phyloP scores from a whole-genome alignment of 2,113 vertebrate species.

The Trochalopteron elliotii region DNA sequence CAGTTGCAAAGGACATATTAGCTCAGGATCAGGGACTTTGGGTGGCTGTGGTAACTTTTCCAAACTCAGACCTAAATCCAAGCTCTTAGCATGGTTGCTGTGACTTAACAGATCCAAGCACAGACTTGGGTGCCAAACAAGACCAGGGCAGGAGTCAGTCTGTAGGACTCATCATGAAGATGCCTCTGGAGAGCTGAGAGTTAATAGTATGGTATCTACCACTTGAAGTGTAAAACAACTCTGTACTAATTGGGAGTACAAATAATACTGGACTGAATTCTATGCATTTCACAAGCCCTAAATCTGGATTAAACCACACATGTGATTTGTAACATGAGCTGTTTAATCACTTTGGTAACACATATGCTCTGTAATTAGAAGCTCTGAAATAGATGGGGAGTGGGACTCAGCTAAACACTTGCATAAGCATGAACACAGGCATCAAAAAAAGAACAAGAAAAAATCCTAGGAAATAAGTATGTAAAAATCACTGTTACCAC shows the following conservation, averaged over 20 bases:
- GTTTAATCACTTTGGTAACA: background rate
- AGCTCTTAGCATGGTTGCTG: background rate
- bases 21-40: background rate
- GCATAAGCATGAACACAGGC: background rate
- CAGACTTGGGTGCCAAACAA: background rate
- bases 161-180: fast-evolving
- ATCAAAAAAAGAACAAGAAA: background rate
- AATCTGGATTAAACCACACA: background rate
- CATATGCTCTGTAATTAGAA: background rate
- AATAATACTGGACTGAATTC: background rate
- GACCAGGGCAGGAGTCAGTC: background rate
- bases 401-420: background rate
- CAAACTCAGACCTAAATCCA: background rate
- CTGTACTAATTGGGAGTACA: background rate
- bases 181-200: background rate
- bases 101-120: background rate
- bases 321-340: background rate
- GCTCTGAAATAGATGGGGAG: background rate
- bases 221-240: background rate
- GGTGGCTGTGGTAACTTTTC: background rate
- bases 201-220: background rate
- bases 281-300: background rate
- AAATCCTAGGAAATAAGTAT: background rate
- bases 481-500: background rate
- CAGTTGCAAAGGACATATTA: background rate